Percentiles rank a stretch among this genome's conserved stretches.
Evolutionary conservation across 1,140 invertebrate species (phyloP).

Genomic region (Cyclargus thomasi): DNA sequence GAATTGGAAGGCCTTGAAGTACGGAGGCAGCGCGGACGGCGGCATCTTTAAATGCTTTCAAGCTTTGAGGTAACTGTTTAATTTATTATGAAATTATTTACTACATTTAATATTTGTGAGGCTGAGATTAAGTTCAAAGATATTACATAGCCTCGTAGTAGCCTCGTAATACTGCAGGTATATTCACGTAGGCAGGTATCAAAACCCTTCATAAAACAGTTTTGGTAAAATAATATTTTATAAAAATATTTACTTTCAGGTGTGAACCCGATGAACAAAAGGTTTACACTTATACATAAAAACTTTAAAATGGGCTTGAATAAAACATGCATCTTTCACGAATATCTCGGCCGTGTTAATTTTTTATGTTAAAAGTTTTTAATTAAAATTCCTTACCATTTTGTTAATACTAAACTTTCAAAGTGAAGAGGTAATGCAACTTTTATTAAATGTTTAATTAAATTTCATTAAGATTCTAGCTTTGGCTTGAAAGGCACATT

Average conservation of each 20-base stretch:
- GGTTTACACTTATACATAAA: too few species aligned
- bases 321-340: neutral
- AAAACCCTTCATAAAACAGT: too few species aligned
- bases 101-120: too few species aligned
- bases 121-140: too few species aligned
- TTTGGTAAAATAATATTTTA: too few species aligned
- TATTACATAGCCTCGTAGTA: too few species aligned
- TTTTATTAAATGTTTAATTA: neutral
- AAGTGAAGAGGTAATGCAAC: neutral
- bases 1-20: constrained; percentile 64
- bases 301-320: too few species aligned
- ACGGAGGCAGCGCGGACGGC: constrained; percentile 61
- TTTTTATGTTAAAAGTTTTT: neutral
- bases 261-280: too few species aligned
- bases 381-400: neutral
- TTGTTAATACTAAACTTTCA: neutral
- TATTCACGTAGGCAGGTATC: too few species aligned
- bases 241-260: too few species aligned
- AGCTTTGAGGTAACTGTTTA: constrained; percentile 46
- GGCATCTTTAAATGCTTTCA: constrained; percentile 68
- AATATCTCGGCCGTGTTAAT: neutral
- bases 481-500: neutral
- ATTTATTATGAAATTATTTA: neutral
- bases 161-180: too few species aligned
- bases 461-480: neutral